Conservation (phyloP, 2,113 vertebrate species). For the Haplochromis burtoni region DNA sequence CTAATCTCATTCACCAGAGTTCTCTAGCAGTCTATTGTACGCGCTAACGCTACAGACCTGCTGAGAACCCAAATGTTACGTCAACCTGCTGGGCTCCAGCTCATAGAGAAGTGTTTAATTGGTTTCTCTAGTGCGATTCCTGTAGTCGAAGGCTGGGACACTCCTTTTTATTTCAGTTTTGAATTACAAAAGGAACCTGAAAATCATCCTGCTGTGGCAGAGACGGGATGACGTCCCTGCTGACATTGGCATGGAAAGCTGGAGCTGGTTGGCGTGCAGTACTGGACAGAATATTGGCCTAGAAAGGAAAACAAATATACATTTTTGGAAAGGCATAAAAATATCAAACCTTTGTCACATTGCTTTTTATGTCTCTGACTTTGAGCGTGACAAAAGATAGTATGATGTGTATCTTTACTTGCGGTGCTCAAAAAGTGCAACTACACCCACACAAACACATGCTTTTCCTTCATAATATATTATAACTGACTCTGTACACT, state of each 20-base stretch:
- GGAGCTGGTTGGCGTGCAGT: not conserved
- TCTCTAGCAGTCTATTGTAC: not conserved
- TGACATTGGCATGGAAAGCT: not conserved
- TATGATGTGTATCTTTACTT: not conserved
- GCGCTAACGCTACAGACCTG: constrained; percentile 13
- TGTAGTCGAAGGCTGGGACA: not conserved
- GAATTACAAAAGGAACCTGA: not conserved
- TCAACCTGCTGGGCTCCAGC: not conserved
- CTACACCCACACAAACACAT: not conserved
- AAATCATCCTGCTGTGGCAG: not conserved
- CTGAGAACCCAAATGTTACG: constrained; percentile 35
- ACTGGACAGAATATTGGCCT: not conserved
- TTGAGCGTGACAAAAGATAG: not conserved
- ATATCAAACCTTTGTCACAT: not conserved
- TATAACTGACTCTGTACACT: not conserved
- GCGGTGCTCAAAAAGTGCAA: not conserved
- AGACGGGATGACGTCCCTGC: not conserved
- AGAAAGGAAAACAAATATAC: not conserved
- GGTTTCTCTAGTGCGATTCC: not conserved
- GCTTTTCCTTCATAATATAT: not conserved
- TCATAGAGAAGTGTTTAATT: constrained; percentile 6
- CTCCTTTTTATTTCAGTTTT: constrained; percentile 4
- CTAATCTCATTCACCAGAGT: not conserved
- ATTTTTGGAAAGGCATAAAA: not conserved
- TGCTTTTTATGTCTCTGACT: not conserved